Percentiles rank a stretch among this genome's conserved stretches.
Conservation (phyloP, 2,888 invertebrate genomes). For the Amblyteles armatorius region DNA sequence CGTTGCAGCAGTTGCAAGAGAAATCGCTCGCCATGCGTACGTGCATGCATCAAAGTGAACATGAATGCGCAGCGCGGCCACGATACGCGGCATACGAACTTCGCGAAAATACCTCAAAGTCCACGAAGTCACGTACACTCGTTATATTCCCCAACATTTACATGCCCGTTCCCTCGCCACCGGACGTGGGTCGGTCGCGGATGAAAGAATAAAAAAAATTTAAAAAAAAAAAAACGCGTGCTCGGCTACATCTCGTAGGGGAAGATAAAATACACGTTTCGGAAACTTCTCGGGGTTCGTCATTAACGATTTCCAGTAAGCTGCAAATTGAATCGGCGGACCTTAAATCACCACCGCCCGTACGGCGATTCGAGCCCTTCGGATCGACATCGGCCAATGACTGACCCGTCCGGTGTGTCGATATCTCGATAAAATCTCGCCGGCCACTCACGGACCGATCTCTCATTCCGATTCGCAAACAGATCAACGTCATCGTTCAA, state of each 20-base stretch:
- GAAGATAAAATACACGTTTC: background rate
- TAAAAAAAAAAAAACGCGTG: background rate
- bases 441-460: conserved; percentile 64
- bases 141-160: background rate
- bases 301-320: background rate
- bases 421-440: background rate
- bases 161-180: background rate
- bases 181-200: background rate
- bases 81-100: conserved; percentile 1
- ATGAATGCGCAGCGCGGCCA: background rate
- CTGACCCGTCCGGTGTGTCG: background rate
- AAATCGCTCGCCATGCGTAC: background rate
- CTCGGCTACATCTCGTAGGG: background rate
- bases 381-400: background rate
- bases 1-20: background rate
- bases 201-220: background rate
- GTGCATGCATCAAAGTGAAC: conserved; percentile 1
- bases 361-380: too few relatives aligned
- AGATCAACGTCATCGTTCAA: conserved; percentile 72
- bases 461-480: conserved; percentile 70
- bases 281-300: background rate
- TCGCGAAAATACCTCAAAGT: conserved; percentile 9
- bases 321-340: background rate
- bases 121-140: conserved; percentile 26
- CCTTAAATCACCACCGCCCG: background rate